Evolutionary conservation across 64 coral and sea anemone species (phyloP), one percentile per base, ranked within the genome.

Genomic region (Stylophora pistillata): DNA sequence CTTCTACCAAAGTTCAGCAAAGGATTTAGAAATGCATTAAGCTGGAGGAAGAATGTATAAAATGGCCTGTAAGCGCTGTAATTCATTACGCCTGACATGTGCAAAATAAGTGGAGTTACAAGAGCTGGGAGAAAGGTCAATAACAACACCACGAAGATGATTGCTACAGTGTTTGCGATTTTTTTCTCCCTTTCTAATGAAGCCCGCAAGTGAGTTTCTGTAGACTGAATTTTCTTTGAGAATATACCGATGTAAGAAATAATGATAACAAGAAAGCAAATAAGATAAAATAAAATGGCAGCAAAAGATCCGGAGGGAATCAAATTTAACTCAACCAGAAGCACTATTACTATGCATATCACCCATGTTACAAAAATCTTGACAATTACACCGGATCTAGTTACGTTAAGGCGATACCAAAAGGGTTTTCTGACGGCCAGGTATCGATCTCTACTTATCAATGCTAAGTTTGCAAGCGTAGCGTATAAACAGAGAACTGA

Each of bases 11-110:
- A 84, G 58, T 84, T 69, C 1, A 84, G 3, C 58, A 84, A 84
- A 14, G 80, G 80, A 41, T 84, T 70, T n/a, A 84, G 20, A 15
- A 84, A 13, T 11, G 30, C 60, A 70, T 84, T 84, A 54, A 84
- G 34, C 14, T 15, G 30, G 13, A 53, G 34, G 17, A 84, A 33
- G 32, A 84, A 54, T 16, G 17, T 34, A 5, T 60, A 27, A 63
- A 84, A 84, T 3, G 60, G 62, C 11, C 31, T 15, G 27, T 28
- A 79, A 69, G 31, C 16, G 2, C 6, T 56, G 1, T 6, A 3
- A 33, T 1, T 30, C 30, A 15, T 27, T 21, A 84, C 3, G 13
- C 34, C 34, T 53, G 14, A 52, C 14, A 15, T 0, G 13, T 52
- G 11, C 10, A 54, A n/a, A 69, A 37, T 18, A 13, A 84, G 15